Evolutionary conservation across 1,140 invertebrate species (phyloP).

Genomic region (Latrodectus geometricus): DNA sequence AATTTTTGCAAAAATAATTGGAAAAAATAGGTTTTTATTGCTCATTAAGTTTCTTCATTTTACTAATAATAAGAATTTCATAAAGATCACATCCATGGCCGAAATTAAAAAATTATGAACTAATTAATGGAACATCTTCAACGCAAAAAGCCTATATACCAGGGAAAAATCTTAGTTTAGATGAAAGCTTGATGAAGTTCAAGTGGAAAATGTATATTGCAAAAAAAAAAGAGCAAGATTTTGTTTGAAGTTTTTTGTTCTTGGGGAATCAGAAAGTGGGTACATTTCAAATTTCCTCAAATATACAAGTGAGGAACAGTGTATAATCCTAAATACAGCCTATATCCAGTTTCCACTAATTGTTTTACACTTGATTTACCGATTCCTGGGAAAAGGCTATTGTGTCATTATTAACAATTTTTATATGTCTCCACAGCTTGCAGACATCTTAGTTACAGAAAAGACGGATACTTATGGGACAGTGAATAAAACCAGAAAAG

Average conservation of each 20-base stretch:
- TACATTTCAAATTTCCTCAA: slow-evolving; percentile 29
- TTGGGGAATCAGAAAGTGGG: background rate
- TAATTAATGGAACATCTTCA: no score
- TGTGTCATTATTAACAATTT: slow-evolving; percentile 31
- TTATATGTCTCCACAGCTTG: slow-evolving; percentile 21
- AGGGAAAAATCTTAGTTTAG: no score
- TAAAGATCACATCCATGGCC: no score
- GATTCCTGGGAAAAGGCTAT: no score
- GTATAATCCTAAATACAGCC: slow-evolving; percentile 11
- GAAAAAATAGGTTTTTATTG: no score
- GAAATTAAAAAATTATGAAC: no score
- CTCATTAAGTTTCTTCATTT: no score
- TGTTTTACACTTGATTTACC: background rate
- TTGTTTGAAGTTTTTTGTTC: slow-evolving; percentile 9
- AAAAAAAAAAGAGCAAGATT: slow-evolving; percentile 27
- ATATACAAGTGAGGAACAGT: slow-evolving; percentile 30
- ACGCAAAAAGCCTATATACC: no score
- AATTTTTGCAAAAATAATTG: no score
- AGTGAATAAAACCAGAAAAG: no score
- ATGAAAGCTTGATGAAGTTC: slow-evolving; percentile 5
- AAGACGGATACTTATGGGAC: slow-evolving; percentile 23
- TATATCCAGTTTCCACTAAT: slow-evolving; percentile 12
- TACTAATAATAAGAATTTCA: no score
- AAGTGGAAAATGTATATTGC: slow-evolving; percentile 5
- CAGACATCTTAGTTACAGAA: slow-evolving; percentile 22